These are phyloP conservation scores for Megaceryle maxima DNA, from an alignment of 2,113 vertebrate species.

Conservation along the genomic window DNA sequence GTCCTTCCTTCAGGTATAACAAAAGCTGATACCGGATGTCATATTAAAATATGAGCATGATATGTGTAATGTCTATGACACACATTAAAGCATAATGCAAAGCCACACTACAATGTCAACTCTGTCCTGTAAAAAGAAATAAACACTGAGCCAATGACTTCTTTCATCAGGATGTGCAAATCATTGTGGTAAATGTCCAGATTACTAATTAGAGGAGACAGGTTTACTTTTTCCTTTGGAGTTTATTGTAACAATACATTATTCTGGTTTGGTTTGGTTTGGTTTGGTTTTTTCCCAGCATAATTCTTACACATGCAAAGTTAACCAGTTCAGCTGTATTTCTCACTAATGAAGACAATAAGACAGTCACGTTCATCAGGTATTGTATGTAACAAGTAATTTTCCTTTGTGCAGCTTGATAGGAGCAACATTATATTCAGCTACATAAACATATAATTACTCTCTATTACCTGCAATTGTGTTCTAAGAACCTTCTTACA, in stretches of 20 bases:
- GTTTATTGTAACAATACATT: not conserved
- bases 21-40: not conserved
- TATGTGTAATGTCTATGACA: not conserved
- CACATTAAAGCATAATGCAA: not conserved
- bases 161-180: not conserved
- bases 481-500: not conserved
- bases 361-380: not conserved
- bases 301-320: not conserved
- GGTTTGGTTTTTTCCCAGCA: not conserved
- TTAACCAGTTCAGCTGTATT: not conserved
- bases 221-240: not conserved
- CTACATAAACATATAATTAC: conserved; percentile 41
- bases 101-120: not conserved
- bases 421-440: conserved; percentile 6
- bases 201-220: not conserved
- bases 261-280: not conserved
- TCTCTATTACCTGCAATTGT: conserved; percentile 20
- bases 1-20: not conserved
- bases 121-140: not conserved
- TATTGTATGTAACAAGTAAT: not conserved
- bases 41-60: not conserved
- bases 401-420: not conserved
- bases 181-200: not conserved
- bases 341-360: not conserved
- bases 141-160: not conserved